Evolutionary conservation across 1,140 invertebrate species (phyloP).

Genomic region (Cardiocondyla obscurior): DNA sequence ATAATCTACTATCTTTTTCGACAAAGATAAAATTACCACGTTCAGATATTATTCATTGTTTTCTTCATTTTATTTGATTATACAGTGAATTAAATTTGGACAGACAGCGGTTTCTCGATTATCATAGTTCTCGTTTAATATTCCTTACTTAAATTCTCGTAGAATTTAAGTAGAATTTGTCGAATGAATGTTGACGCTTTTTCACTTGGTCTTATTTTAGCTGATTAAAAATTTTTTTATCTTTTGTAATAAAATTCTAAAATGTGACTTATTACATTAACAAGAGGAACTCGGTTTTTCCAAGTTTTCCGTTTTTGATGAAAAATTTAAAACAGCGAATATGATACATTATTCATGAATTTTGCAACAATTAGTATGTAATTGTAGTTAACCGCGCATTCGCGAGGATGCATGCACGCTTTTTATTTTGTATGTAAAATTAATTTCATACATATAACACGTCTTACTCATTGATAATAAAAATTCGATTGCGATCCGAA

Average conservation of each 20-base stretch:
- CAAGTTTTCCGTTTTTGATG: too few species aligned
- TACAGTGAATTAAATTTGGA: background rate
- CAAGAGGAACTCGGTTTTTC: constrained; percentile 37
- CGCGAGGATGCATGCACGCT: too few species aligned
- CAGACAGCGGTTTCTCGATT: constrained; percentile 3
- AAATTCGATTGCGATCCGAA: background rate
- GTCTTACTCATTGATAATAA: background rate
- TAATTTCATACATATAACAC: too few species aligned
- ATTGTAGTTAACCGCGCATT: too few species aligned
- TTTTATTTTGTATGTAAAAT: too few species aligned
- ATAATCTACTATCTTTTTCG: background rate
- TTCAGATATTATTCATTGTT: background rate
- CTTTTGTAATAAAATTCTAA: constrained; percentile 2
- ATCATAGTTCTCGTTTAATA: constrained; percentile 44
- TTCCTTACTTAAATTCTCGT: constrained; percentile 12
- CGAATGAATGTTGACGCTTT: constrained; percentile 45
- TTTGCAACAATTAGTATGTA: too few species aligned
- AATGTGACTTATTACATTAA: background rate
- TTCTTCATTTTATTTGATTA: constrained; percentile 21
- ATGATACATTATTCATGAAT: too few species aligned
- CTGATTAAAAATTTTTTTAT: constrained; percentile 62
- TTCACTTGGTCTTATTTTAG: constrained; percentile 27
- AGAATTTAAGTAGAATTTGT: constrained; percentile 36
- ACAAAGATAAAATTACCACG: background rate
- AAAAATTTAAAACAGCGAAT: too few species aligned